Conservation (phyloP, 2,797 vertebrate genomes). For the Simalia tracyae region DNA sequence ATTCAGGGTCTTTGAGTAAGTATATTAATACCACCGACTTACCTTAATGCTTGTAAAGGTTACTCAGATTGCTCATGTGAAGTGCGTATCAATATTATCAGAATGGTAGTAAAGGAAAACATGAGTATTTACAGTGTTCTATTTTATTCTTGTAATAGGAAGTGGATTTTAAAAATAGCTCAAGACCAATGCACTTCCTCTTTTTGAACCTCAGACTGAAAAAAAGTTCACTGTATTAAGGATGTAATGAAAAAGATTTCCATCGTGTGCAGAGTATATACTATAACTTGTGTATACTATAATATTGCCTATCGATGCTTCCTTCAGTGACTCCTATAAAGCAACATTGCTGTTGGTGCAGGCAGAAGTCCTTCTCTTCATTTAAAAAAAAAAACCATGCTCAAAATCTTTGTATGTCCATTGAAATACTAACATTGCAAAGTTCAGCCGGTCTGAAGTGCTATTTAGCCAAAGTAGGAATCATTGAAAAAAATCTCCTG, state of each 20-base stretch:
- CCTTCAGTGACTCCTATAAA: background rate
- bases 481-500: background rate
- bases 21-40: background rate
- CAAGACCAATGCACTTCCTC: slow-evolving; percentile 65
- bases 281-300: background rate
- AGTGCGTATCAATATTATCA: background rate
- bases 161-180: slow-evolving; percentile 64
- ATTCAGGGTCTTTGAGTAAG: background rate
- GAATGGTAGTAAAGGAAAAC: background rate
- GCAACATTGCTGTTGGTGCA: background rate
- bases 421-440: background rate
- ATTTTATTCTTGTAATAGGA: slow-evolving; percentile 51
- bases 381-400: too few relatives aligned
- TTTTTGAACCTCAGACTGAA: slow-evolving; percentile 42
- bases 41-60: background rate
- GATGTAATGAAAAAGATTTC: slow-evolving; percentile 12
- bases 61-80: background rate
- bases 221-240: slow-evolving; percentile 12
- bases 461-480: background rate
- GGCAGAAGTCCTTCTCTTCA: too few relatives aligned
- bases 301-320: background rate
- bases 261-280: background rate
- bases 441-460: background rate
- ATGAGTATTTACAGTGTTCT: slow-evolving; percentile 19
- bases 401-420: background rate